Percentiles rank a stretch among this genome's conserved stretches.
These are phyloP conservation scores for Plotosus lineatus DNA, from an alignment of 2,113 vertebrate genomes.

Conservation along the genomic window DNA sequence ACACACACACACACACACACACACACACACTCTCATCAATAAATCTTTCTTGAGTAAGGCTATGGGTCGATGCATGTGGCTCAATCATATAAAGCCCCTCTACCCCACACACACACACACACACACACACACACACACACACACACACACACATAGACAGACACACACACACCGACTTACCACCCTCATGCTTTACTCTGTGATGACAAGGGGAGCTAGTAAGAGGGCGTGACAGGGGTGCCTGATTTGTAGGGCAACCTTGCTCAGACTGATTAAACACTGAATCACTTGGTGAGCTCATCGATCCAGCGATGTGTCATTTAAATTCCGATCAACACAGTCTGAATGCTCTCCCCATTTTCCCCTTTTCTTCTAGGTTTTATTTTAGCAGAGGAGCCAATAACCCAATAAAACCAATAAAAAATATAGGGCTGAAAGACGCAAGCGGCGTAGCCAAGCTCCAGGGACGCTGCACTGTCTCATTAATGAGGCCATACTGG, in stretches of 20 bases:
- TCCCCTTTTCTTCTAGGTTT: not conserved
- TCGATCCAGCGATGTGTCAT: conserved; percentile 24
- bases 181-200: conserved; percentile 28
- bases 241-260: not conserved
- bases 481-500: not conserved
- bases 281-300: conserved; percentile 32
- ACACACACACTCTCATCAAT: not conserved
- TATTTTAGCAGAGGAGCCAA: not conserved
- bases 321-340: conserved; percentile 16
- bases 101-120: not conserved
- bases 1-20: not conserved
- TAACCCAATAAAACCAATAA: too few relatives aligned
- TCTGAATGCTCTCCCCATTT: not conserved
- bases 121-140: not conserved
- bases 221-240: not conserved
- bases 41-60: conserved; percentile 1
- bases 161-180: not conserved
- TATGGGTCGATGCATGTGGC: not conserved
- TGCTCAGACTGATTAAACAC: conserved; percentile 13
- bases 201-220: conserved; percentile 36
- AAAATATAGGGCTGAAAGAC: not conserved
- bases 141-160: conserved; percentile 3
- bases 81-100: not conserved
- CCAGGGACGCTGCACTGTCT: not conserved
- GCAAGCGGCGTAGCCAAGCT: not conserved